A percentile compares a stretch with the other conserved stretches of the same genome.
phyloP scores from a whole-genome alignment of 2,113 vertebrate genomes.

The Circaetus gallicus region DNA sequence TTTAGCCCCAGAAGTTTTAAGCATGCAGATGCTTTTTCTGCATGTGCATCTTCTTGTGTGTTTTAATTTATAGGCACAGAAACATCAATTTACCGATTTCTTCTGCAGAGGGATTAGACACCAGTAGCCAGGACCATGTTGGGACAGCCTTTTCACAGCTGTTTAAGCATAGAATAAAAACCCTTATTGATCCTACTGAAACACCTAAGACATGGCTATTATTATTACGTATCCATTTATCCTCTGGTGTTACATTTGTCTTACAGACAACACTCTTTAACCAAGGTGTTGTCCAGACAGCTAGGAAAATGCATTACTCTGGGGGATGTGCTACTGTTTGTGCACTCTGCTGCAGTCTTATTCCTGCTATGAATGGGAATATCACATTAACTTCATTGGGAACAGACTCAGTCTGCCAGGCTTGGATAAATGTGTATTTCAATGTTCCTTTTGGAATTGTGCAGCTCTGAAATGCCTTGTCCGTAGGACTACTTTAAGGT shows the following conservation, averaged over 20 bases:
- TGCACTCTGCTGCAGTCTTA: neutral
- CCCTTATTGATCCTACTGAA: slow-evolving; percentile 11
- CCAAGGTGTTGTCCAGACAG: neutral
- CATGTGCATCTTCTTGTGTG: rapidly evolving
- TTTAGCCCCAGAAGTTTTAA: neutral
- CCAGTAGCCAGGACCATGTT: neutral
- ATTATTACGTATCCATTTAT: slow-evolving; percentile 13
- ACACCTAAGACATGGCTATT: neutral
- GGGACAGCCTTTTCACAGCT: neutral
- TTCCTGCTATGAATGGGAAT: neutral
- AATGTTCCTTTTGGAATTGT: neutral
- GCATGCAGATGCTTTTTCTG: neutral
- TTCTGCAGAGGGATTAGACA: neutral
- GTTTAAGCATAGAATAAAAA: slow-evolving; percentile 17
- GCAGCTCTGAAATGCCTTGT: neutral
- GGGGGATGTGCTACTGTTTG: neutral
- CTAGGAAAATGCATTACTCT: neutral
- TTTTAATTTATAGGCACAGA: neutral
- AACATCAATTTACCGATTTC: neutral
- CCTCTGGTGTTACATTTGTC: neutral
- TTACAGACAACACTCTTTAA: neutral
- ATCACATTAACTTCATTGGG: neutral
- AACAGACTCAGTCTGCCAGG: neutral
- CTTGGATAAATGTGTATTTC: neutral
- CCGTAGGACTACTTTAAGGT: neutral